These are phyloP conservation scores for Pseudochromis fuscus DNA, from an alignment of 2,797 vertebrate genomes.

Conservation along the genomic window DNA sequence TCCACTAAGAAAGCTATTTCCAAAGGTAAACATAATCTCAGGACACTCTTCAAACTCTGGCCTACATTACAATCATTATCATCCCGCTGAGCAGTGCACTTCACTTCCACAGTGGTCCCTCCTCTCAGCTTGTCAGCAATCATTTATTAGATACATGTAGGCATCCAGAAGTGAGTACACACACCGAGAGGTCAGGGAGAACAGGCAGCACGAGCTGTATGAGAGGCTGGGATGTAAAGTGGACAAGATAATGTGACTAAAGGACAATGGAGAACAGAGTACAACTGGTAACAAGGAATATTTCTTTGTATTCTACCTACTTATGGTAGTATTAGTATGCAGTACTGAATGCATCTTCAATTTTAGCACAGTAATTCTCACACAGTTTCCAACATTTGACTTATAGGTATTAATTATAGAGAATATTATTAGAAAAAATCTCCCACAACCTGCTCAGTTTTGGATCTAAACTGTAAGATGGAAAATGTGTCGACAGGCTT, in stretches of 20 bases:
- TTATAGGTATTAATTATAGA: too few relatives aligned
- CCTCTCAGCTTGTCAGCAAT: constrained; percentile 54
- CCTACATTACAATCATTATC: constrained; percentile 56
- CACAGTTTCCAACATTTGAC: too few relatives aligned
- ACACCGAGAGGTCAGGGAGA: constrained; percentile 24
- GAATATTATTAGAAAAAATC: too few relatives aligned
- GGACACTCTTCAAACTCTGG: constrained; percentile 33
- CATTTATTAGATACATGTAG: constrained; percentile 36
- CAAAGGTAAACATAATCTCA: constrained; percentile 57
- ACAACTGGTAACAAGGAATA: neutral
- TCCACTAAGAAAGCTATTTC: constrained; percentile 51
- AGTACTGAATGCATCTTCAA: too few relatives aligned
- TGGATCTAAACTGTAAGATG: too few relatives aligned
- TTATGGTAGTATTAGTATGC: too few relatives aligned
- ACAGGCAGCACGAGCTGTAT: constrained; percentile 2
- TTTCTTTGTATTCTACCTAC: too few relatives aligned
- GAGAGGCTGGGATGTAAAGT: neutral
- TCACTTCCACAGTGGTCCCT: neutral
- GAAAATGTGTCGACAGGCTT: too few relatives aligned
- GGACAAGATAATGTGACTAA: neutral
- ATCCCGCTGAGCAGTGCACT: constrained; percentile 22
- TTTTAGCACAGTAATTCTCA: too few relatives aligned
- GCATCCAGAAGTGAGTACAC: constrained; percentile 14
- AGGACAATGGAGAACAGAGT: neutral
- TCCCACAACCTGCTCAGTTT: too few relatives aligned